Conservation (phyloP, 2,113 vertebrate species). For the Percopsis transmontana region DNA sequence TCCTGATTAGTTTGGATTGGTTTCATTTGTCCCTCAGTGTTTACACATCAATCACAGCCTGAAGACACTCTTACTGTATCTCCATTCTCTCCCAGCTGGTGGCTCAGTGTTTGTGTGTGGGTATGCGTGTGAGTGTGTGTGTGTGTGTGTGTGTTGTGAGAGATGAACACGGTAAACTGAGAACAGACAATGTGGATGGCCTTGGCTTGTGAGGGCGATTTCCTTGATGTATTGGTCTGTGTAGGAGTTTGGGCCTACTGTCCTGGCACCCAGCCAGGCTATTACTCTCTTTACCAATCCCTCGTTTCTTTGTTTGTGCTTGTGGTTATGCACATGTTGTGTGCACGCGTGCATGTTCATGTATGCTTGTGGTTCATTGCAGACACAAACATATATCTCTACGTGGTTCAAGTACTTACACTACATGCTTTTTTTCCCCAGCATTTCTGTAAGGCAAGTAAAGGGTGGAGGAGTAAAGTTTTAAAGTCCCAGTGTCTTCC, state of each 20-base stretch:
- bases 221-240: slow-evolving; percentile 13
- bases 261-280: slow-evolving; percentile 26
- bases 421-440: not conserved
- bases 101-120: slow-evolving; percentile 25
- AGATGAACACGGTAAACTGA: slow-evolving; percentile 16
- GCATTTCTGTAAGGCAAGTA: not conserved
- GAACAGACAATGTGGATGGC: slow-evolving; percentile 22
- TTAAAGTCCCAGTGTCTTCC: not conserved
- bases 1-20: slow-evolving; percentile 69
- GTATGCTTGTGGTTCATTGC: not conserved
- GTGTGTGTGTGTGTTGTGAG: slow-evolving; percentile 13
- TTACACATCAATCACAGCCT: slow-evolving; percentile 61
- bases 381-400: too few relatives aligned
- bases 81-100: slow-evolving; percentile 44
- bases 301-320: not conserved
- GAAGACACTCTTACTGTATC: slow-evolving; percentile 26
- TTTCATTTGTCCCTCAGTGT: slow-evolving; percentile 65
- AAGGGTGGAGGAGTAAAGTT: slow-evolving; percentile 15
- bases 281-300: not conserved
- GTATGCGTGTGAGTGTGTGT: slow-evolving; percentile 9
- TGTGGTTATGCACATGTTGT: not conserved
- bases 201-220: slow-evolving; percentile 52
- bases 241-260: slow-evolving; percentile 9
- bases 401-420: not conserved
- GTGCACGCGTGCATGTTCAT: not conserved